Base-by-base conservation (phyloP, 2,888 invertebrate genomes). In the Erebia aethiops region DNA sequence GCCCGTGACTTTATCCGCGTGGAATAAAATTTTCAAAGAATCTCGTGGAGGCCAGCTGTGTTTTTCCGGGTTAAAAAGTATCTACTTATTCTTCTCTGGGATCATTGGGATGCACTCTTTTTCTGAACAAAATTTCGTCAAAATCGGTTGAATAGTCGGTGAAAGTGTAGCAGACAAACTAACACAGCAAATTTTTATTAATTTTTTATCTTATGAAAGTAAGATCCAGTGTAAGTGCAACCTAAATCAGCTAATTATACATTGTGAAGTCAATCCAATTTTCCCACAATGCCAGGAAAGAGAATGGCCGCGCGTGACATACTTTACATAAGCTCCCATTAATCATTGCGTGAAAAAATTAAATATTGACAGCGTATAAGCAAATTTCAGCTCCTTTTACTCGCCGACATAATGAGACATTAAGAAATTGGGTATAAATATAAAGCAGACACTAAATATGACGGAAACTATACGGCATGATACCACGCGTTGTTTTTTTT, bases 221-320 rank as follows among this genome's bases (percentile, higher is more conserved):
- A 13, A 11, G 35, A 51, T 18, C 11, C 67, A 69, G 49, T 67
- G 18, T 72, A 62, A 62, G 61, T 54, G 35, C 46, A 9, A 21
- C 58, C 51, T 70, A 60, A 62, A 35, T 26, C 63, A 35, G 62
- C 67, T 74, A 77, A 76, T 75, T 76, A 76, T 74, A 73, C 58
- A 74, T 75, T 71, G 72, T 71, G 72, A 71, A 75, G 68, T 71
- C 76, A 75, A 71, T 74, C 72, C 72, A 74, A 76, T 76, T 75
- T 77, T 73, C 74, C 71, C 69, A 76, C 77, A 76, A 67, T 73
- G 58, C 73, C 69, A 67, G 66, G 69, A 70, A 68, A 71, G 74
- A 72, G 72, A 76, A 66, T 71, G 73, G 71, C 66, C 57, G 56
- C 65, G 58, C 57, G 66, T 65, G 77, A 77, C 77, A 77, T 43